These are phyloP conservation scores for Vidua macroura DNA, from an alignment of 2,113 vertebrate species.

Conservation along the genomic window DNA sequence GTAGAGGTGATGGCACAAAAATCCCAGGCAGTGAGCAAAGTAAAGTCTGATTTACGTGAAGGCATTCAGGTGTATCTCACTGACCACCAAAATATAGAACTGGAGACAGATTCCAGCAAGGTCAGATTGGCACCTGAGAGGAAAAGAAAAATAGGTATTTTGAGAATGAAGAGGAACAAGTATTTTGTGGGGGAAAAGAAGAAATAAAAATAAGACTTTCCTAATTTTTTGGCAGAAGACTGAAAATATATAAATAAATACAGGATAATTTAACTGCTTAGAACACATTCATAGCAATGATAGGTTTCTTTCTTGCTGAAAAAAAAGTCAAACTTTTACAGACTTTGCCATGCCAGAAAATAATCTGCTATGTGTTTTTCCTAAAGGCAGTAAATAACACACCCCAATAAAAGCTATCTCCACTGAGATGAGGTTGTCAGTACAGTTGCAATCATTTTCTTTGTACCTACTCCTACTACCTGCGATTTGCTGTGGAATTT, in stretches of 20 bases:
- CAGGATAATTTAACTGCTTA: not conserved
- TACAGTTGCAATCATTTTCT: not conserved
- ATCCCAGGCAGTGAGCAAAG: not conserved
- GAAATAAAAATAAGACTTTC: not conserved
- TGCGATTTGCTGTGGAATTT: not conserved
- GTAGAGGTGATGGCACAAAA: not conserved
- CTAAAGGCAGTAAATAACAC: constrained; percentile 6
- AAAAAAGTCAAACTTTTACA: not conserved
- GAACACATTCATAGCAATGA: not conserved
- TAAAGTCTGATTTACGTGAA: not conserved
- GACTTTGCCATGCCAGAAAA: not conserved
- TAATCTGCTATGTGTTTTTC: not conserved
- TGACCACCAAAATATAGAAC: not conserved
- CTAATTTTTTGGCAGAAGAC: not conserved
- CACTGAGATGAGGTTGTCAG: not conserved
- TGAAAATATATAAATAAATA: not conserved
- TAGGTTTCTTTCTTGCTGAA: not conserved
- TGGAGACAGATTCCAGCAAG: not conserved
- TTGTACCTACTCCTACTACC: constrained; percentile 22
- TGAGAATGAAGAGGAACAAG: not conserved
- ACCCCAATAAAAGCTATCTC: not conserved
- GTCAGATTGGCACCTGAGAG: not conserved
- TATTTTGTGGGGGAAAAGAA: not conserved
- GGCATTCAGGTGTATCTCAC: not conserved
- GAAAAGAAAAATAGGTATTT: not conserved